These are phyloP conservation scores for Coptodon rendalli DNA, from an alignment of 2,113 vertebrate species.

Conservation along the genomic window DNA sequence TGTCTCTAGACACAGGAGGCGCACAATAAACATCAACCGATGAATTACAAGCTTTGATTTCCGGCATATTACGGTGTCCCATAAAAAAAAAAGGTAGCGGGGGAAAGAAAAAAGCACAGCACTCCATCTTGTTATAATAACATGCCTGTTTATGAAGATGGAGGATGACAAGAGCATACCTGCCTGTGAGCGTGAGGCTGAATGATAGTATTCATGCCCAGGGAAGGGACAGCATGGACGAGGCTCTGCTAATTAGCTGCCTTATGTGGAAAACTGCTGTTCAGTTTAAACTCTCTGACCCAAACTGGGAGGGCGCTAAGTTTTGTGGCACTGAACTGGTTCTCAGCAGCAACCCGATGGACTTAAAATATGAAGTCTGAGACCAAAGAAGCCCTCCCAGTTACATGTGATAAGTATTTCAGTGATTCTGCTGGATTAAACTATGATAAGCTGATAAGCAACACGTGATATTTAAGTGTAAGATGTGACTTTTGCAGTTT, in stretches of 20 bases:
- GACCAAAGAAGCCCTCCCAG: neutral
- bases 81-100: slow-evolving; percentile 25
- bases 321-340: neutral
- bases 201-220: slow-evolving; percentile 31
- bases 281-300: neutral
- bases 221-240: neutral
- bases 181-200: slow-evolving; percentile 40
- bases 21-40: slow-evolving; percentile 64
- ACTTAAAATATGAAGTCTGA: neutral
- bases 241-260: slow-evolving; percentile 30
- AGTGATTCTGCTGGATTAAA: neutral
- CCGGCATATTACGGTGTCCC: slow-evolving; percentile 34
- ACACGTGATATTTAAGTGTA: neutral
- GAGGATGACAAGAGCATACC: slow-evolving; percentile 63
- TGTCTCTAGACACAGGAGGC: slow-evolving; percentile 46
- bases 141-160: slow-evolving; percentile 85
- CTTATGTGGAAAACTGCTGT: neutral
- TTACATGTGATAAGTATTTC: neutral
- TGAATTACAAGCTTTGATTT: slow-evolving; percentile 63
- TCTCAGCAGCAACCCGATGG: neutral
- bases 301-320: neutral
- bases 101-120: slow-evolving; percentile 24
- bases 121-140: slow-evolving; percentile 75
- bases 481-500: neutral
- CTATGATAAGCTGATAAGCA: neutral